Percentiles rank a stretch among this genome's conserved stretches.
Conservation (phyloP, 2,888 invertebrate species). For the Anthrax anthrax region DNA sequence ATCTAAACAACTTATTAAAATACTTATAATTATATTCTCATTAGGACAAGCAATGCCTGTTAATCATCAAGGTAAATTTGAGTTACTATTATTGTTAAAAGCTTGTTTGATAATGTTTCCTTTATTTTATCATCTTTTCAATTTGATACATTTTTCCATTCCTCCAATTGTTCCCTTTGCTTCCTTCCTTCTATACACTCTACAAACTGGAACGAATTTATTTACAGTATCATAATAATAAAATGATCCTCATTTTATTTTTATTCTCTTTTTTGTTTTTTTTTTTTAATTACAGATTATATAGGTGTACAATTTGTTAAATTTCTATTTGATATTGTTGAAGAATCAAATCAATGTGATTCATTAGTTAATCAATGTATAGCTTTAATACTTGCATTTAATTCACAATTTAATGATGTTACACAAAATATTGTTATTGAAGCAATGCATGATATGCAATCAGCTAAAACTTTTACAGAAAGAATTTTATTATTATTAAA, state of each 20-base stretch:
- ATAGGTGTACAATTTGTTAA: constrained; percentile 68
- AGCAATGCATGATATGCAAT: constrained; percentile 50
- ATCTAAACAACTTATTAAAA: constrained; percentile 65
- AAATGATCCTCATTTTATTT: too few relatives aligned
- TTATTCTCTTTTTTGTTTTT: neutral
- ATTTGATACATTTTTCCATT: too few relatives aligned
- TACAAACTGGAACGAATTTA: too few relatives aligned
- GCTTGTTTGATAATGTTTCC: neutral
- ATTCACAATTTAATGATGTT: constrained; percentile 63
- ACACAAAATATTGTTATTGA: constrained; percentile 57
- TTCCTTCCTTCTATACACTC: too few relatives aligned
- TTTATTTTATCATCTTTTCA: neutral
- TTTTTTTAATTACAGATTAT: constrained; percentile 47
- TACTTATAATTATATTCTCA: constrained; percentile 78
- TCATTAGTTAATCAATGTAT: constrained; percentile 74
- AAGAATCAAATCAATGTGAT: constrained; percentile 77
- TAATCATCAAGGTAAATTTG: constrained; percentile 82
- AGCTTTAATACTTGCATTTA: constrained; percentile 72
- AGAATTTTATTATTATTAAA: constrained; percentile 76
- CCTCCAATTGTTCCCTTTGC: too few relatives aligned
- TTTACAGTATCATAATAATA: too few relatives aligned
- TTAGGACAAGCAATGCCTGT: constrained; percentile 82
- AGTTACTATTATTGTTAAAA: constrained; percentile 20
- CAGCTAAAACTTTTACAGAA: constrained; percentile 80
- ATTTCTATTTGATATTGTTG: constrained; percentile 69